Base-by-base conservation (phyloP, 2,113 vertebrate genomes). In the Colaptes auratus region DNA sequence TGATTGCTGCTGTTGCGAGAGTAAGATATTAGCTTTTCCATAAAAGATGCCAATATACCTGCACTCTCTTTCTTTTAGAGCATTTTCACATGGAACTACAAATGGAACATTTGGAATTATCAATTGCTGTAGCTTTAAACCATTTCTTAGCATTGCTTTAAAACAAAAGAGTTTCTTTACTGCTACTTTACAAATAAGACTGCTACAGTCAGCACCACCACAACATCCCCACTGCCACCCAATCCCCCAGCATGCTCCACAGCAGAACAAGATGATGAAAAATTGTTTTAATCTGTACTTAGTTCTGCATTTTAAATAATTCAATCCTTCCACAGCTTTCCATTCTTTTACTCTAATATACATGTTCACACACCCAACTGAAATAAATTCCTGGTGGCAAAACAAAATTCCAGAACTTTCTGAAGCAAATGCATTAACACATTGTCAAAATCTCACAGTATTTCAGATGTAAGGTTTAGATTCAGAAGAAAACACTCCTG, bases 211-310 rank as follows among this genome's bases (percentile, higher is more conserved):
- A 56, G 31, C 19, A 73, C 4, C 21, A 53, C 18, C 31, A 46
- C 28, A 46, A 18, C 11, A 28, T 27, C 6, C 14, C 20, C 35
- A 16, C 3, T 1, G 3, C 12, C 20, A 60, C 27, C 8, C 2
- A 48, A 56, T 7, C 10, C 16, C 10, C 24, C 19, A 61, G 56
- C 12, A 31, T 0, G 0, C 5, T 11, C 46, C 31, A 33, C 6
- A 90, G 21, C 7, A 46, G 77, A 71, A 79, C n/a, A 9, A 23
- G 12, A 8, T 12, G 2, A 25, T 58, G 33, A 69, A 42, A 46
- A 82, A 11, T 27, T 23, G 4, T 5, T 77, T 86, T 33, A 25
- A 53, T 52, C 15, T 14, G 39, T 42, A 56, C 30, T 61, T 33
- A n/a, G 5, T 0, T 20, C 23, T 56, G 25, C 33, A 63, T 44